Evolutionary conservation across 1,140 invertebrate species (phyloP), one percentile per base, ranked within the genome.

Genomic region (Ephestia elutella): DNA sequence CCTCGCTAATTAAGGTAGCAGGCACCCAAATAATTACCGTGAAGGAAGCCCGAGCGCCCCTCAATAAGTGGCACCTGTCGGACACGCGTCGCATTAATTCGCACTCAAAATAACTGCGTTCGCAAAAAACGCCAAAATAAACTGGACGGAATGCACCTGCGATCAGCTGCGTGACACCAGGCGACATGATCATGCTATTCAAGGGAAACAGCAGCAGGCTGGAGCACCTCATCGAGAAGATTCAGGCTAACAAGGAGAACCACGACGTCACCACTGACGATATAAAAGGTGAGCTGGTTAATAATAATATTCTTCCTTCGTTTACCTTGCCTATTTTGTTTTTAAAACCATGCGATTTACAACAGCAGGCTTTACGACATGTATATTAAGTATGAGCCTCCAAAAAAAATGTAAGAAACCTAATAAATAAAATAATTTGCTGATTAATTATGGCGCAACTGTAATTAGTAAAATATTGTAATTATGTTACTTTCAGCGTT

Each of bases 141-240:
- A 85, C 79, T 85, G 80, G 79, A 71, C 76, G 71, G 71, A 68
- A 81, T 84, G 83, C 85, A 87, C 85, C 85, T 87, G 85, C 85
- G 69, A 75, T 73, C 73, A 65, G 66, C 63, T 54, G 60, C 30
- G 59, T 53, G 60, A 55, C 20, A 56, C 61, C 59, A 17, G 60
- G 63, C 72, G 85, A 76, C 70, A 89, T 88, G 88, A 89, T 89
- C 82, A 94, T 94, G 93, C 88, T 94, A 78, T 95, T 94, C 89
- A 94, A 94, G 76, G 94, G 94, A 60, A 95, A 95, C 80, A 95
- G 94, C 88, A 94, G 92, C 73, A 90, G 93, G 63, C 82, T 95
- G 73, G 94, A 95, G 85, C 92, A 94, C 70, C 90, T 95, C 64
- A 95, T 95, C 66, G 94, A 95, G 75, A 95, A 95, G 87, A 95